These are phyloP conservation scores for Myiotriccus ornatus DNA, from an alignment of 2,797 vertebrate genomes.

Conservation along the genomic window DNA sequence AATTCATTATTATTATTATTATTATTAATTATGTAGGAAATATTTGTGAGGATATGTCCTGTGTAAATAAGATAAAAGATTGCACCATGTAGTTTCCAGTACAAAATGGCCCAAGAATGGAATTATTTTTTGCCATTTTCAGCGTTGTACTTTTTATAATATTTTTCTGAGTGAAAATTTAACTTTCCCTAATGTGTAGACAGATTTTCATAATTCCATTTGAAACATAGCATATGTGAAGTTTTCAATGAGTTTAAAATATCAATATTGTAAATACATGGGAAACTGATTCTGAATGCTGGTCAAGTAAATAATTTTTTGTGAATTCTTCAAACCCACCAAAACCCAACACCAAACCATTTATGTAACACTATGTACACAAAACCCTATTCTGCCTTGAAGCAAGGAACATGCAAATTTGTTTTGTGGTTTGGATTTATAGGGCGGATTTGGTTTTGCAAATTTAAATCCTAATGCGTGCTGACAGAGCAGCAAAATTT, in stretches of 20 bases:
- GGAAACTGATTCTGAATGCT: neutral
- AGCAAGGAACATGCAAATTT: neutral
- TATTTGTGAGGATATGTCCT: neutral
- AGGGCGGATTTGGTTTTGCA: neutral
- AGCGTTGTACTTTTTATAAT: neutral
- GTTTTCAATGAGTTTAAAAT: neutral
- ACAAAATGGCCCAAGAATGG: neutral
- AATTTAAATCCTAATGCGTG: neutral
- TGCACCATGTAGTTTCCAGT: neutral
- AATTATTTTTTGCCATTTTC: neutral
- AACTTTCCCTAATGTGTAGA: neutral
- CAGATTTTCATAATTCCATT: neutral
- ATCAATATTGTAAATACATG: neutral
- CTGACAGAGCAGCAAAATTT: neutral
- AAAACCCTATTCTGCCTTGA: neutral
- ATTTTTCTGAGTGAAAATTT: neutral
- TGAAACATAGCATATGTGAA: neutral
- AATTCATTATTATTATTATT: too few species aligned
- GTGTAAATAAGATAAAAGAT: neutral
- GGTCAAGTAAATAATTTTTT: neutral
- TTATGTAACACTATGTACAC: neutral
- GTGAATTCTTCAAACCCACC: neutral
- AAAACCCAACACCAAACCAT: neutral
- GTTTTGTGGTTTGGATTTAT: neutral
- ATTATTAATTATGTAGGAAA: too few species aligned